Base-by-base conservation (phyloP, 2,888 invertebrate genomes). In the Schrankia costaestrigalis region DNA sequence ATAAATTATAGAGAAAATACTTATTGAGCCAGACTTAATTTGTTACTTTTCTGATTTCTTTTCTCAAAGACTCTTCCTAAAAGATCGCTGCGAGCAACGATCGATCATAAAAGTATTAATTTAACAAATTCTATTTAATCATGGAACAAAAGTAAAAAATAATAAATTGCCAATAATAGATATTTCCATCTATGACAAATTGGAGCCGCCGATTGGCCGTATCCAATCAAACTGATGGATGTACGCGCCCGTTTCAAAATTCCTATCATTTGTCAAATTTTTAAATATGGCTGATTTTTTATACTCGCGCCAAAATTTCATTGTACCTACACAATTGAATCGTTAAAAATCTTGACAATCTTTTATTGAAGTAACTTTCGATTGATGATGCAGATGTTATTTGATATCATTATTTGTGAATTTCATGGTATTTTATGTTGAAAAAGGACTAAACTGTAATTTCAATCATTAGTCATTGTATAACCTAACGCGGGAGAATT, bases 191-290 rank as follows among this genome's bases (percentile, higher is more conserved):
- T 54, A 73, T 82, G 83, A 83, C 76, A 78, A 78, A 83, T 81
- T 65, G 69, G 65, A 53, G 38, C 44, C 68, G 52, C 61, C 70
- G 73, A 78, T 77, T 71, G 72, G 66, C 71, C 74, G 78, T 71
- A 72, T 68, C 85, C 72, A 80, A 85, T 85, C 67, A 66, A 64
- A 71, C 65, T 80, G 84, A 83, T 78, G 72, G 80, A 74, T 75
- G 72, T 69, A 63, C 66, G 61, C 58, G 50, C 52, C 56, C 57
- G 60, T 65, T 74, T 71, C 62, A 69, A 67, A 72, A 63, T 69
- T 73, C 63, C 59, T 54, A 74, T 78, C 78, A 75, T 84, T 84
- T 82, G 76, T 84, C 83, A 82, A 74, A 68, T 58, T 71, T 75
- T 81, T 75, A 70, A 78, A 75, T 64, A 67, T 68, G 48, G 61